Evolutionary conservation across 2,888 invertebrate species (phyloP).

Genomic region (Lampropteryx suffumata): DNA sequence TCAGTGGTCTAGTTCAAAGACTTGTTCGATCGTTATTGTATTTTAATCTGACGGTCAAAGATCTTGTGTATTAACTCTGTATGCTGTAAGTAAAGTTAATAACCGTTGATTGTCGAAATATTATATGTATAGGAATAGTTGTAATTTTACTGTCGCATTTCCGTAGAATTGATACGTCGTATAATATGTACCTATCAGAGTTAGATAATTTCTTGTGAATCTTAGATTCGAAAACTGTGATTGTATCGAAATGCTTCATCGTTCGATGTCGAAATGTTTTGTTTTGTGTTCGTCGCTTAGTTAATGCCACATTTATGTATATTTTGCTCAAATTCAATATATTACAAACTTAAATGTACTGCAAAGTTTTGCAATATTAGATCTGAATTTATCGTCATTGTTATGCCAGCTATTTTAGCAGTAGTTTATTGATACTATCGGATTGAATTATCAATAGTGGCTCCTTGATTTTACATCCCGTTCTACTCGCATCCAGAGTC

Average conservation of each 20-base stretch:
- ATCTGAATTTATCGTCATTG: too few species aligned
- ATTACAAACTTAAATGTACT: too few species aligned
- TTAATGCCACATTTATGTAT: slow-evolving; percentile 18
- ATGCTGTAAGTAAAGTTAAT: slow-evolving; percentile 26
- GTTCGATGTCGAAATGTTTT: slow-evolving; percentile 20
- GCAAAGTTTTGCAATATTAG: too few species aligned
- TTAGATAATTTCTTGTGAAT: slow-evolving; percentile 31
- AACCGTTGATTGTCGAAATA: slow-evolving; percentile 15
- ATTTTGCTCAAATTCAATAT: slow-evolving; percentile 16
- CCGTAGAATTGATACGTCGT: not conserved
- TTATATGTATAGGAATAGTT: slow-evolving; percentile 27
- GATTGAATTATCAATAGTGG: too few species aligned
- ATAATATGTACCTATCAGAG: slow-evolving; percentile 8
- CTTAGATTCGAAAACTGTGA: slow-evolving; percentile 38
- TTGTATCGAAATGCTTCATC: too few species aligned
- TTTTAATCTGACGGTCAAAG: slow-evolving; percentile 12
- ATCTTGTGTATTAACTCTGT: slow-evolving; percentile 19
- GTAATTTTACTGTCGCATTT: slow-evolving; percentile 10
- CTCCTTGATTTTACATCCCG: too few species aligned
- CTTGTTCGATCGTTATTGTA: not conserved
- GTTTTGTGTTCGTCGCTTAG: slow-evolving; percentile 1
- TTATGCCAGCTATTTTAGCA: too few species aligned
- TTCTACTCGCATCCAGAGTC: too few species aligned
- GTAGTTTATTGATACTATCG: too few species aligned
- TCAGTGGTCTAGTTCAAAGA: not conserved